Evolutionary conservation across 1,140 invertebrate genomes (phyloP).

Genomic region (Lamellibrachia luymesi): DNA sequence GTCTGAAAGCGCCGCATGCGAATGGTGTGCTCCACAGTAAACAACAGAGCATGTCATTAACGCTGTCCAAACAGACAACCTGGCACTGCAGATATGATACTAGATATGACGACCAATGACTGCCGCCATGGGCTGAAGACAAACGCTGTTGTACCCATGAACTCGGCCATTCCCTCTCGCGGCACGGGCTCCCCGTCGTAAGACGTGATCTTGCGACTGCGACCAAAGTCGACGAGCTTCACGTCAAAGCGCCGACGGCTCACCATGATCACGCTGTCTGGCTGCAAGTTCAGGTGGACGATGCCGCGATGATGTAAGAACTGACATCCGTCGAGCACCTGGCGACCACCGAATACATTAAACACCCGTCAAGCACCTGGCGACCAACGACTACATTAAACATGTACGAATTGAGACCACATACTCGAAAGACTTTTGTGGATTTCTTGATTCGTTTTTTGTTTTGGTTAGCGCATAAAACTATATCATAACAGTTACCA

Average conservation of each 20-base stretch:
- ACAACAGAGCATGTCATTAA: too few relatives aligned
- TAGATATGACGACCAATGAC: not conserved
- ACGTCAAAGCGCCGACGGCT: conserved; percentile 77
- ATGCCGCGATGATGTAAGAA: conserved; percentile 91
- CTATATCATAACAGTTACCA: too few relatives aligned
- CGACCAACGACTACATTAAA: not conserved
- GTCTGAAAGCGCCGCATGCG: too few relatives aligned
- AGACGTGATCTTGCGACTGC: conserved; percentile 63
- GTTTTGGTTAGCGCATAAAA: too few relatives aligned
- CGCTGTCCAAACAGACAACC: too few relatives aligned
- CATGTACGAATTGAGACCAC: too few relatives aligned
- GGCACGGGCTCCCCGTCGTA: conserved; percentile 34
- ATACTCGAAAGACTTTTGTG: too few relatives aligned
- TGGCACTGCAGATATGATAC: not conserved
- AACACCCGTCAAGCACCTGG: conserved; percentile 75
- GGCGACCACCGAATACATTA: not conserved
- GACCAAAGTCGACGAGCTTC: conserved; percentile 90
- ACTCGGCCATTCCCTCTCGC: conserved; percentile 48
- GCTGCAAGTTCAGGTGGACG: conserved; percentile 90
- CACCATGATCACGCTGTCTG: conserved; percentile 94
- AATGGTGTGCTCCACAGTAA: too few relatives aligned
- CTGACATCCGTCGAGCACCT: conserved; percentile 82
- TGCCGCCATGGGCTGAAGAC: too few relatives aligned
- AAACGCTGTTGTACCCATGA: conserved; percentile 41
- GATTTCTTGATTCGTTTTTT: too few relatives aligned